phyloP scores from a whole-genome alignment of 2,113 vertebrate species.

The Jacana jacana region DNA sequence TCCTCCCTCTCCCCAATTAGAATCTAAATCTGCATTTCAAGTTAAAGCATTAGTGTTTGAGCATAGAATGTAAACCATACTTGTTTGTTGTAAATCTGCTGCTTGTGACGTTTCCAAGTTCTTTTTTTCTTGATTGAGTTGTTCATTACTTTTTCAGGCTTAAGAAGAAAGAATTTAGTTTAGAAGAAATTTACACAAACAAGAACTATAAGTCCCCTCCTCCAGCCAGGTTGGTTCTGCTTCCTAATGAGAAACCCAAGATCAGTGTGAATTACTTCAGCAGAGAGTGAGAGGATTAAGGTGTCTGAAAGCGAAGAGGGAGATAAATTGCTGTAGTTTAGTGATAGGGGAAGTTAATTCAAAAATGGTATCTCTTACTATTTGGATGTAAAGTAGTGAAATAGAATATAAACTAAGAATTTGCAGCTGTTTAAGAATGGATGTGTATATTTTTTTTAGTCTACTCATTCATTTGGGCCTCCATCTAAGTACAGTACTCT shows the following conservation, averaged over 20 bases:
- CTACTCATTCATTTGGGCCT: background rate
- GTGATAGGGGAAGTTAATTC: background rate
- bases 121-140: background rate
- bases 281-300: background rate
- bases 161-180: constrained; percentile 96
- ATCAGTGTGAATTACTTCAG: background rate
- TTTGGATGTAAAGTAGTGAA: background rate
- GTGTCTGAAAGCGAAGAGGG: background rate
- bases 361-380: background rate
- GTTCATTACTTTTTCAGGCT: constrained; percentile 76
- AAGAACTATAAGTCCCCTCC: constrained; percentile 94
- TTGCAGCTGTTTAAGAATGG: background rate
- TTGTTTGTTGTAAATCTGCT: background rate
- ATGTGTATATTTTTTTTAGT: background rate
- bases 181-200: constrained; percentile 99
- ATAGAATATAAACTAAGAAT: background rate
- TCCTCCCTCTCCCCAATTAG: background rate
- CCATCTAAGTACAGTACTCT: background rate
- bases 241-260: background rate
- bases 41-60: background rate
- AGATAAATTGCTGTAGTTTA: background rate
- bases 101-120: background rate
- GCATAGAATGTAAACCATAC: background rate
- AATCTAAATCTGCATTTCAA: background rate
- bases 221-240: constrained; percentile 82